phyloP scores from a whole-genome alignment of 2,113 vertebrate genomes.

The Columbina picui region DNA sequence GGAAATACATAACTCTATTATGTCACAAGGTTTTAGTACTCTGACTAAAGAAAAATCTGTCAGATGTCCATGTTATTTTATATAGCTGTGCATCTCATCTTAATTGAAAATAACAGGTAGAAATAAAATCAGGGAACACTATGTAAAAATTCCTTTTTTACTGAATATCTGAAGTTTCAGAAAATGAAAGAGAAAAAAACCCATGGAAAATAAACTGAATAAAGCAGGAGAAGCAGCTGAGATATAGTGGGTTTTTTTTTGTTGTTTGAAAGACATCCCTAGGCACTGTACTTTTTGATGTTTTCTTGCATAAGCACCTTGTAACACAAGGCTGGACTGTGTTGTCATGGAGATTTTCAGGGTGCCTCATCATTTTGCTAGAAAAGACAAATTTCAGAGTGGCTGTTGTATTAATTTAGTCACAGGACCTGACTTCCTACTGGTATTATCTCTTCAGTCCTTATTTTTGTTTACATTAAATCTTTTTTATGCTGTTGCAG shows the following conservation, averaged over 20 bases:
- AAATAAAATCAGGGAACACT: not conserved
- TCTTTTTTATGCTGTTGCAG: not conserved
- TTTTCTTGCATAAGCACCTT: constrained; percentile 19
- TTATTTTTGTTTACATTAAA: not conserved
- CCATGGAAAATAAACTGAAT: not conserved
- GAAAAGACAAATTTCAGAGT: constrained; percentile 10
- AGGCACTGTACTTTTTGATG: not conserved
- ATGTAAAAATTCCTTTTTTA: not conserved
- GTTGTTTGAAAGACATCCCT: not conserved
- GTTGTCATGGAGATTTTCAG: constrained; percentile 65
- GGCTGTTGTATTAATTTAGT: constrained; percentile 8
- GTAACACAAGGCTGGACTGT: not conserved
- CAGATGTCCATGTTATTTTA: not conserved
- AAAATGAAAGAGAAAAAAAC: not conserved
- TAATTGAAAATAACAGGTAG: not conserved
- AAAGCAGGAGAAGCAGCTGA: not conserved
- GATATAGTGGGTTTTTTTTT: not conserved
- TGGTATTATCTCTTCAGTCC: not conserved
- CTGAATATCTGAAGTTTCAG: not conserved
- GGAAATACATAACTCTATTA: not conserved
- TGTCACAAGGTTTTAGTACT: not conserved
- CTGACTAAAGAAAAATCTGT: not conserved
- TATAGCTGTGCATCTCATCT: not conserved
- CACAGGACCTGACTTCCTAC: not conserved
- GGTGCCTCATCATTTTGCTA: constrained; percentile 9